These are phyloP conservation scores for Protomyctophum bolini DNA, from an alignment of 2,113 vertebrate species.

Conservation along the genomic window DNA sequence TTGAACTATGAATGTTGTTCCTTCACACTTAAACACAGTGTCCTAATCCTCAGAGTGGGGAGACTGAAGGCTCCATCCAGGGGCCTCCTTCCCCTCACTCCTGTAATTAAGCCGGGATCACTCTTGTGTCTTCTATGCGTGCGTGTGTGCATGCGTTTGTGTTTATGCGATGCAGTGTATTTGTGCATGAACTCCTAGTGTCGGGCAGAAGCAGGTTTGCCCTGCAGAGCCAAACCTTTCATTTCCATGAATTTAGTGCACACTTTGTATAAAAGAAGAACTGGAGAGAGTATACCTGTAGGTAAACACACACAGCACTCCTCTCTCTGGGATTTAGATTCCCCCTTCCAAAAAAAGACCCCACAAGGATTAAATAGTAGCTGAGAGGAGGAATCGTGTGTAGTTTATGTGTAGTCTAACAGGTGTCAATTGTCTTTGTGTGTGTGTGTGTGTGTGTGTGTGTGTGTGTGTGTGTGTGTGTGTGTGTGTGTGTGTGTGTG, in stretches of 20 bases:
- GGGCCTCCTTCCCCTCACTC: background rate
- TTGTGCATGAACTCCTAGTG: constrained; percentile 52
- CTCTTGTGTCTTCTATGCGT: background rate
- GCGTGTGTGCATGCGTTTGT: constrained; percentile 2
- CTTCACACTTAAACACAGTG: no score
- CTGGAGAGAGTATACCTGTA: constrained; percentile 52
- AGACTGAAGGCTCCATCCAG: no score
- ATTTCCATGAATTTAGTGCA: constrained; percentile 70
- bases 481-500: background rate
- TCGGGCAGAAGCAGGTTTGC: constrained; percentile 55
- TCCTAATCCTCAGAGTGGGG: no score
- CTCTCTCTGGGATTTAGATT: constrained; percentile 68
- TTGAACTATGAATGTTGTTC: no score
- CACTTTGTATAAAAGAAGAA: constrained; percentile 73
- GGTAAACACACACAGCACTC: constrained; percentile 73
- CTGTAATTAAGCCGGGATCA: background rate
- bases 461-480: constrained; percentile 13
- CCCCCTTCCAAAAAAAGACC: constrained; percentile 53
- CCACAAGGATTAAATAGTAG: constrained; percentile 53
- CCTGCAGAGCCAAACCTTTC: constrained; percentile 71
- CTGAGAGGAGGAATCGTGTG: constrained; percentile 38
- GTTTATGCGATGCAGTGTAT: background rate
- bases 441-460: background rate
- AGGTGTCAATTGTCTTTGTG: background rate
- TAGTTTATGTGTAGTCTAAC: background rate